Percentiles rank a stretch among this genome's conserved stretches.
phyloP scores from a whole-genome alignment of 2,888 invertebrate species.

The Tenthredo scrophulariae region DNA sequence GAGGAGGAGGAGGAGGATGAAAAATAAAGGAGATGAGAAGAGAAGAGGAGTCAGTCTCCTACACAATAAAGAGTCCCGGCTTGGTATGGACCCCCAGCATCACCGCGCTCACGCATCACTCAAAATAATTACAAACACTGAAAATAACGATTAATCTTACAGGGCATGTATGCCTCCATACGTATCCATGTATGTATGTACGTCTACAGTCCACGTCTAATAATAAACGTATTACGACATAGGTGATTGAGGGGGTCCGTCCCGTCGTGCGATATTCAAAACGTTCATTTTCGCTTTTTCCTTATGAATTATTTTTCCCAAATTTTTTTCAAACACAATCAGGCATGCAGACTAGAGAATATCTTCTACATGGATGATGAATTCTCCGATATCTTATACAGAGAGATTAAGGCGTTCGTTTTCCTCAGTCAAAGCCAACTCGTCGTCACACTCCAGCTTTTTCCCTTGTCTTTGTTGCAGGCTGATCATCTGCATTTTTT shows the following conservation, averaged over 20 bases:
- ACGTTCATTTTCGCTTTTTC: conserved; percentile 66
- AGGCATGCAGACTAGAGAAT: no score
- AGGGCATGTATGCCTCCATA: conserved; percentile 26
- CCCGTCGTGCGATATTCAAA: conserved; percentile 72
- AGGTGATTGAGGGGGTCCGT: conserved; percentile 59
- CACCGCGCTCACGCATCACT: conserved; percentile 63
- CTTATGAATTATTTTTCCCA: not conserved
- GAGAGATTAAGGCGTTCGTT: no score
- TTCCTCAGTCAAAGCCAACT: no score
- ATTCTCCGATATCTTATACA: no score
- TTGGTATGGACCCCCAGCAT: conserved; percentile 54
- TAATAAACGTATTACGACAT: conserved; percentile 70
- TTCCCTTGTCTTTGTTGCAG: no score
- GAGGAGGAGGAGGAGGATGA: not conserved
- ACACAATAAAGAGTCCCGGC: conserved; percentile 52
- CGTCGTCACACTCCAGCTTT: no score
- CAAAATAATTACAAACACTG: conserved; percentile 71
- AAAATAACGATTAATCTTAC: conserved; percentile 72
- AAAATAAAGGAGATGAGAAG: conserved; percentile 1
- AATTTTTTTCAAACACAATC: no score
- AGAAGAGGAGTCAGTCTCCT: conserved; percentile 35
- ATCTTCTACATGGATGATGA: no score
- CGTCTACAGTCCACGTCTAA: conserved; percentile 56
- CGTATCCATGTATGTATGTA: not conserved
- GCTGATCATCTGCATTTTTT: no score